Evolutionary conservation across 2,888 invertebrate species (phyloP), one percentile per base, ranked within the genome.

Genomic region (Baccha elongata): DNA sequence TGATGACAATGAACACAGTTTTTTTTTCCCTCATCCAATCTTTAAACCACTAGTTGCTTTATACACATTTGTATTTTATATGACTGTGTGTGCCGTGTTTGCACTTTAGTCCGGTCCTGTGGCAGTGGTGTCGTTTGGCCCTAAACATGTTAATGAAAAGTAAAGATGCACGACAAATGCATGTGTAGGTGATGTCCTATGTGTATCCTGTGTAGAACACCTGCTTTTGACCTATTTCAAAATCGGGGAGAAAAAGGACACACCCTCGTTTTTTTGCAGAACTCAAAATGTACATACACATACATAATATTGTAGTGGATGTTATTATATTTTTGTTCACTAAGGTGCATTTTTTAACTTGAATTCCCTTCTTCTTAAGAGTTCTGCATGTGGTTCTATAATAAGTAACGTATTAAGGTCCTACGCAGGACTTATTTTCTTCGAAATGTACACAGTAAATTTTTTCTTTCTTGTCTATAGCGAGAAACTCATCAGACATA

Each of bases 221-320:
- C 78, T 78, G 83, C 68, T 68, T 81, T 72, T 83, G 83, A 83
- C 83, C 83, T 78, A 83, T 68, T 64, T 78, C 26, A 19, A 42
- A 26, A 60, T 58, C 67, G 40, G 44, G 44, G 48, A 35, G 40
- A 50, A 73, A 78, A 73, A 44, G 72, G 83, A 78, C 83, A 83
- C 83, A 73, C 83, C 83, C 72, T 83, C 83, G 23, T 72, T 68
- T 64, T 50, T 53, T 35, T 53, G n/a, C 26, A 23, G 5, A 15
- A 40, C 15, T 35, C 19, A 3, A 5, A 13, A 53, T 13, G n/a
- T n/a, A n/a, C n/a, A n/a, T n/a, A n/a, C n/a, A n/a, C n/a, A n/a
- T n/a, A n/a, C n/a, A n/a, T n/a, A n/a, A n/a, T n/a, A n/a, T n/a
- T n/a, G n/a, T n/a, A n/a, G n/a, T n/a, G n/a, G n/a, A n/a, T n/a